Conservation (phyloP, 2,888 invertebrate species). For the Drosophila maculinotata region DNA sequence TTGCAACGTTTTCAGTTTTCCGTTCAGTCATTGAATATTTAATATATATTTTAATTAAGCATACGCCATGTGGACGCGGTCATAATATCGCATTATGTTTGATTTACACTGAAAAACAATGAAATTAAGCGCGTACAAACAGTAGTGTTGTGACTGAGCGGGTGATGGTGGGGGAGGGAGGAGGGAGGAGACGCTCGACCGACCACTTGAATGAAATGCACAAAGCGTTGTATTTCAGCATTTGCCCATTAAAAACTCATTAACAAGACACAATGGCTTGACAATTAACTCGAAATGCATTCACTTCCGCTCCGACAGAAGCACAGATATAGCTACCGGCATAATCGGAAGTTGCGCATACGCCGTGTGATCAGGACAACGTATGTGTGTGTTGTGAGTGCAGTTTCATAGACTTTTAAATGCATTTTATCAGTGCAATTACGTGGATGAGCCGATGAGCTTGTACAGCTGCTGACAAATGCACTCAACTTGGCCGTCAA, state of each 20-base stretch:
- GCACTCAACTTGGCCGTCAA: conserved; percentile 35
- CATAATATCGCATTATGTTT: conserved; percentile 71
- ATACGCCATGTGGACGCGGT: conserved; percentile 58
- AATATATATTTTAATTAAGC: conserved; percentile 72
- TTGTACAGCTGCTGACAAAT: conserved; percentile 51
- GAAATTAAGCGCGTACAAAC: conserved; percentile 56
- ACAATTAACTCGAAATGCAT: conserved; percentile 73
- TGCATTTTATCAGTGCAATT: conserved; percentile 72
- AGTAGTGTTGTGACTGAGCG: neutral
- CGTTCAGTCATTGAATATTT: conserved; percentile 35
- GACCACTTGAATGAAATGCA: conserved; percentile 53
- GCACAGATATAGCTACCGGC: neutral
- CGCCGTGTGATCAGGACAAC: conserved; percentile 49
- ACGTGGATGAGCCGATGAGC: conserved; percentile 14
- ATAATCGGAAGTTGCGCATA: conserved; percentile 40
- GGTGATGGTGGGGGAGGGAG: too few relatives aligned
- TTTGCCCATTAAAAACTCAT: conserved; percentile 78
- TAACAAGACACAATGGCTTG: conserved; percentile 72
- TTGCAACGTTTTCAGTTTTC: conserved; percentile 12
- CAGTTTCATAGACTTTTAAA: conserved; percentile 51
- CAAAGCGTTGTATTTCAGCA: conserved; percentile 65
- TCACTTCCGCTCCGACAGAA: conserved; percentile 49
- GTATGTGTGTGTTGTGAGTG: conserved; percentile 23
- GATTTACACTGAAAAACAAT: conserved; percentile 67
- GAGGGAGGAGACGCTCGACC: conserved; percentile 18